These are phyloP conservation scores for Eugnorisma glareosa DNA, from an alignment of 2,888 invertebrate species.

Conservation along the genomic window DNA sequence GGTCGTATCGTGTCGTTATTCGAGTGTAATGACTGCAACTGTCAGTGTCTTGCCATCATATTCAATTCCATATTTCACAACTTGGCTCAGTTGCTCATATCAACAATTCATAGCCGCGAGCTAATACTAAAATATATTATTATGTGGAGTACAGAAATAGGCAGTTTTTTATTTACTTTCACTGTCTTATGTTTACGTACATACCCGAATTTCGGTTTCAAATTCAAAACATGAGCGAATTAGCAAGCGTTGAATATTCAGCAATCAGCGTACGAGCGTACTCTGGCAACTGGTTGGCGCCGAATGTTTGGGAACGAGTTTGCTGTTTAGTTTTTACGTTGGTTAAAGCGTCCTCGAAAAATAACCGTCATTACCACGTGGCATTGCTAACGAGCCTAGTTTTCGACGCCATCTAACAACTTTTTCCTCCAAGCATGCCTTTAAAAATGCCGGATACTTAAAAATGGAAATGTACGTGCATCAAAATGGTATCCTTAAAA, in stretches of 20 bases:
- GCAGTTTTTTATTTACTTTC: conserved; percentile 70
- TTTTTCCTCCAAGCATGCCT: conserved; percentile 62
- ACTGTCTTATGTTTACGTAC: conserved; percentile 65
- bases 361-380: conserved; percentile 84
- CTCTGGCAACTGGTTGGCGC: conserved; percentile 55
- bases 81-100: conserved; percentile 67
- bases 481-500: background rate
- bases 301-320: conserved; percentile 79
- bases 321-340: conserved; percentile 81
- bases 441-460: conserved; percentile 63
- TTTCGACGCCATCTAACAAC: conserved; percentile 62
- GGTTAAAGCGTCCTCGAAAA: conserved; percentile 85
- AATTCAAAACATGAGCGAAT: conserved; percentile 72
- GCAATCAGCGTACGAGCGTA: conserved; percentile 62
- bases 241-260: conserved; percentile 71
- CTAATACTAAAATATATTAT: conserved; percentile 70
- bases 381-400: conserved; percentile 77
- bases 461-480: conserved; percentile 57
- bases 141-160: conserved; percentile 63
- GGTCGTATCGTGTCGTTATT: conserved; percentile 38
- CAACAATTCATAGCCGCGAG: conserved; percentile 66
- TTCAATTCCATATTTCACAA: conserved; percentile 73
- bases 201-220: conserved; percentile 54
- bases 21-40: conserved; percentile 52
- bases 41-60: conserved; percentile 60